Conservation (phyloP, 2,888 invertebrate species). For the Heliconius ismenius region DNA sequence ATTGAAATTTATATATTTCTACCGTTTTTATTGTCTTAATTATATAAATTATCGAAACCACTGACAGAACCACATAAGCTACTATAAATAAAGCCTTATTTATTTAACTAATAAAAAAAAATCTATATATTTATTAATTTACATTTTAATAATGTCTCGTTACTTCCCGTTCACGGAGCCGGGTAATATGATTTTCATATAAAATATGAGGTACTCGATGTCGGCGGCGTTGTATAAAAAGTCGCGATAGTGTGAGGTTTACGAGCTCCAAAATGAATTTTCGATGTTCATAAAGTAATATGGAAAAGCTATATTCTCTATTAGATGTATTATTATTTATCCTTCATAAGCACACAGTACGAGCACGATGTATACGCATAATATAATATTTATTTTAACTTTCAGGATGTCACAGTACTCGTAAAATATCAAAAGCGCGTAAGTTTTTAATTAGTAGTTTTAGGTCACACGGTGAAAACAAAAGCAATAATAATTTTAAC, state of each 20-base stretch:
- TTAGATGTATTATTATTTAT: neutral
- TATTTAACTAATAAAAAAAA: neutral
- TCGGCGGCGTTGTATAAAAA: constrained; percentile 33
- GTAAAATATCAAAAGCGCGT: neutral
- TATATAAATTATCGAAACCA: neutral
- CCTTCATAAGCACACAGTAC: neutral
- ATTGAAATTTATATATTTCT: too few relatives aligned
- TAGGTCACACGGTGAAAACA: neutral
- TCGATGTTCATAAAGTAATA: constrained; percentile 27
- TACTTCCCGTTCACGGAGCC: constrained; percentile 31
- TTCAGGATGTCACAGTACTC: neutral
- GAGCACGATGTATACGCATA: neutral
- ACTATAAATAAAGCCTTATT: constrained; percentile 4
- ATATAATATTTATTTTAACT: neutral
- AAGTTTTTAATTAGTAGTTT: neutral
- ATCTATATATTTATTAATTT: constrained; percentile 26
- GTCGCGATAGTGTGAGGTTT: constrained; percentile 31
- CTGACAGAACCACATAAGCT: neutral
- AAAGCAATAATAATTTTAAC: constrained; percentile 1
- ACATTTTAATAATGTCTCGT: constrained; percentile 37
- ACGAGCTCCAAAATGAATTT: constrained; percentile 34
- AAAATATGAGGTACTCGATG: constrained; percentile 33
- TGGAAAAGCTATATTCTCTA: constrained; percentile 11
- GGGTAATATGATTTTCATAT: constrained; percentile 38
- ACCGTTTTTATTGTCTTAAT: too few relatives aligned